A percentile compares a stretch with the other conserved stretches of the same genome.
Evolutionary conservation across 1,140 invertebrate genomes (phyloP).

Genomic region (Maniola jurtina): DNA sequence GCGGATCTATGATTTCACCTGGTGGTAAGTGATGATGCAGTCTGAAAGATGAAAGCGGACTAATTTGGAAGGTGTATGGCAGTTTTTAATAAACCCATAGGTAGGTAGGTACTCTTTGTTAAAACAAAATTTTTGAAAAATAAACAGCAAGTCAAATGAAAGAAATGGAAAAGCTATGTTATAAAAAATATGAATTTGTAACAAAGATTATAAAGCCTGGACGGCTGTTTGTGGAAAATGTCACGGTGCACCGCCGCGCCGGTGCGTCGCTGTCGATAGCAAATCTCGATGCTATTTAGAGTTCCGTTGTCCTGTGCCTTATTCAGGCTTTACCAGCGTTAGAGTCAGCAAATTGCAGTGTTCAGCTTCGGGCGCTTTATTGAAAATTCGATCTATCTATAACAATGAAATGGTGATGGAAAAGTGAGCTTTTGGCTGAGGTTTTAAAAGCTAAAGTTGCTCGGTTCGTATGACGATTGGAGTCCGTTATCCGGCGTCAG

Average conservation of each 20-base stretch:
- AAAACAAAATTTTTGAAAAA: too few species aligned
- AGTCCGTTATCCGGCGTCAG: constrained; percentile 77
- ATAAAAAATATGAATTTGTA: not conserved
- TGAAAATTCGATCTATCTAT: constrained; percentile 75
- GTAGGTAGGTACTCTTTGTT: too few species aligned
- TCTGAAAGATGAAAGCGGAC: too few species aligned
- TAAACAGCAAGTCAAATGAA: too few species aligned
- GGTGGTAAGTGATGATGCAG: too few species aligned
- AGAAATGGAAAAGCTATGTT: too few species aligned
- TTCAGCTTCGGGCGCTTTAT: constrained; percentile 72
- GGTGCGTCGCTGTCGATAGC: constrained; percentile 16
- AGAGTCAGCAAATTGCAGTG: constrained; percentile 63
- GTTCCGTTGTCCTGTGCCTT: constrained; percentile 55
- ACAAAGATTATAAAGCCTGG: not conserved
- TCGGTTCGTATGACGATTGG: constrained; percentile 41
- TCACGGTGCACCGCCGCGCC: constrained; percentile 12
- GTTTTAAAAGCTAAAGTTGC: constrained; percentile 50
- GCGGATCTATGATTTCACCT: not conserved
- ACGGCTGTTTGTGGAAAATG: constrained; percentile 1
- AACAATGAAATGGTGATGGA: constrained; percentile 45
- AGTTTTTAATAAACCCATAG: too few species aligned
- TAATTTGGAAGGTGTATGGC: too few species aligned
- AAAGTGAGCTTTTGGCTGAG: constrained; percentile 38
- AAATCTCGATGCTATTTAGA: constrained; percentile 47
- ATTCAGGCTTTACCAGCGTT: constrained; percentile 49